A percentile compares a stretch with the other conserved stretches of the same genome.
Evolutionary conservation across 1,140 invertebrate species (phyloP).

Genomic region (Eupristina koningsbergeri): DNA sequence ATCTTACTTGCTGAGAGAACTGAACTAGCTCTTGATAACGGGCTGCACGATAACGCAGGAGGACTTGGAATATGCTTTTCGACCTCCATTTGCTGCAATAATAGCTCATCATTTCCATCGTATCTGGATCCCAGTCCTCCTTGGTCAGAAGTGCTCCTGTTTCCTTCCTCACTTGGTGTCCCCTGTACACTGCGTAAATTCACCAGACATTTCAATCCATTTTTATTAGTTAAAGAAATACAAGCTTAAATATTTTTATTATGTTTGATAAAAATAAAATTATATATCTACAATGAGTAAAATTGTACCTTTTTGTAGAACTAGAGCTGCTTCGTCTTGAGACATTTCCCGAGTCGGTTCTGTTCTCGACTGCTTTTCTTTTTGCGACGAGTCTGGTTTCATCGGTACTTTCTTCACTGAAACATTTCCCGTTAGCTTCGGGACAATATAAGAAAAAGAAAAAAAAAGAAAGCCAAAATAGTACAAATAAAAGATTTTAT

Average conservation of each 20-base stretch:
- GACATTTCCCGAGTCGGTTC: slow-evolving; percentile 56
- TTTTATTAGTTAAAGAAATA: no score
- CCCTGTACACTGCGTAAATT: slow-evolving; percentile 84
- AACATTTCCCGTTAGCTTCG: slow-evolving; percentile 66
- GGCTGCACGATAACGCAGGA: slow-evolving; percentile 84
- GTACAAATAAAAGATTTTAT: neutral
- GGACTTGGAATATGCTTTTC: slow-evolving; percentile 86
- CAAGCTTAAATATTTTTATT: no score
- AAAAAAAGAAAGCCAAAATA: slow-evolving; percentile 25
- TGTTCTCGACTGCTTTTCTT: slow-evolving; percentile 3
- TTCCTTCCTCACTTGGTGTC: slow-evolving; percentile 79
- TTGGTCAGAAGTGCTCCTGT: slow-evolving; percentile 77
- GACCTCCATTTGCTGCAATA: slow-evolving; percentile 86
- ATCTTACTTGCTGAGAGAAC: slow-evolving; percentile 84
- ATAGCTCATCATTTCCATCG: slow-evolving; percentile 80
- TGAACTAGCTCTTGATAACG: slow-evolving; percentile 87
- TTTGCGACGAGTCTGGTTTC: slow-evolving; percentile 19
- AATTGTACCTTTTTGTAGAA: slow-evolving; percentile 80
- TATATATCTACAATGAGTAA: no score
- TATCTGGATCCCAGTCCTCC: slow-evolving; percentile 79
- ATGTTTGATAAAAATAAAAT: no score
- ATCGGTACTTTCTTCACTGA: slow-evolving; percentile 68
- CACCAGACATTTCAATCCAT: no score
- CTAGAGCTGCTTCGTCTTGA: slow-evolving; percentile 79
- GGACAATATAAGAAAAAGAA: slow-evolving; percentile 10